Percentiles rank a stretch among this genome's conserved stretches.
Evolutionary conservation across 2,113 vertebrate species (phyloP).

Genomic region (Theropithecus gelada): DNA sequence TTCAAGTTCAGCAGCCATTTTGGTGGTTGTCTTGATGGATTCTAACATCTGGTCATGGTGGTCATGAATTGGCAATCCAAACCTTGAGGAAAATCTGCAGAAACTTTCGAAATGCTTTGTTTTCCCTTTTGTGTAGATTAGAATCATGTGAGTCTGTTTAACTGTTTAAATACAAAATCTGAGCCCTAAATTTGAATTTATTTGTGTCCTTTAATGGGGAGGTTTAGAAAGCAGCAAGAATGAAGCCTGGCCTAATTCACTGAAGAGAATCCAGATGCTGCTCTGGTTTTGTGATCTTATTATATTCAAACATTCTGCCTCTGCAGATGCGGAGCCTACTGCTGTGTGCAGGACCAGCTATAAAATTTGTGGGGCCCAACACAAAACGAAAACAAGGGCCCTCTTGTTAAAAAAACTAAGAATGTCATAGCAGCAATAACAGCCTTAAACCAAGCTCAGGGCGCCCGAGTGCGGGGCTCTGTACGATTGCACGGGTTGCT

Average conservation of each 20-base stretch:
- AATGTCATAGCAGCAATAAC: not conserved
- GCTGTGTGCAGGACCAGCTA: not conserved
- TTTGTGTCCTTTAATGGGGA: not conserved
- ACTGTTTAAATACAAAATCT: not conserved
- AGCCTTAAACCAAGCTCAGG: not conserved
- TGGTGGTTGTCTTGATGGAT: conserved; percentile 67
- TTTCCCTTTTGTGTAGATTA: not conserved
- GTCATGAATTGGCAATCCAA: conserved; percentile 80
- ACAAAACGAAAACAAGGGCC: not conserved
- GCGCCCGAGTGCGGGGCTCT: not conserved
- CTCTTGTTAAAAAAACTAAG: not conserved
- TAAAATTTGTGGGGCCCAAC: not conserved
- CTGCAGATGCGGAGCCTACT: not conserved
- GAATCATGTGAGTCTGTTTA: not conserved
- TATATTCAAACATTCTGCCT: not conserved
- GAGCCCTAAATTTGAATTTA: conserved; percentile 28
- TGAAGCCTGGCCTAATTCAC: conserved; percentile 11
- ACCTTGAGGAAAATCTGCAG: conserved; percentile 73
- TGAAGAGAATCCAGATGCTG: conserved; percentile 38
- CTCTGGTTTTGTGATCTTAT: conserved; percentile 18
- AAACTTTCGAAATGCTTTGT: conserved; percentile 26
- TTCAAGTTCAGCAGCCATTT: conserved; percentile 84
- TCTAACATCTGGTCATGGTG: conserved; percentile 58
- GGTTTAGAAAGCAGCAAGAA: conserved; percentile 39
- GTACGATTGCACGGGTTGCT: not conserved